Percentiles rank a stretch among this genome's conserved stretches.
phyloP scores from a whole-genome alignment of 2,113 vertebrate species.

The Dromaius novaehollandiae region DNA sequence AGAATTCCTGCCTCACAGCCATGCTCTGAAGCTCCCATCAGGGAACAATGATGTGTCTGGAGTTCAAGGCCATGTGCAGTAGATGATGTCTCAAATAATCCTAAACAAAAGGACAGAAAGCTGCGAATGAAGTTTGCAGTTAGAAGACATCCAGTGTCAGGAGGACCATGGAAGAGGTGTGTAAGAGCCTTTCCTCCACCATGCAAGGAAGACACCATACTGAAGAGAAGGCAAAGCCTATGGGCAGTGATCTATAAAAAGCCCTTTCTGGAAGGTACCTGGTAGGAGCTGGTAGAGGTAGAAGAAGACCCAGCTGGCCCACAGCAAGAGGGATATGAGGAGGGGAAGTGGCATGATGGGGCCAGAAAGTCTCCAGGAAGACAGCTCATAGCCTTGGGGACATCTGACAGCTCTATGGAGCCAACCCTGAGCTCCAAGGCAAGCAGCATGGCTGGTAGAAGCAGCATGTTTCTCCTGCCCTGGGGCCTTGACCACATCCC shows the following conservation, averaged over 20 bases:
- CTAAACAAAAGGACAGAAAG: neutral
- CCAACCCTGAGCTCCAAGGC: neutral
- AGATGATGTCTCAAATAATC: neutral
- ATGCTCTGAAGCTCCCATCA: neutral
- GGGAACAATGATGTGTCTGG: neutral
- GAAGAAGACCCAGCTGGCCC: neutral
- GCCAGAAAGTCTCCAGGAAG: neutral
- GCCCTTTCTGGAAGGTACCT: neutral
- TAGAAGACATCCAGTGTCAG: neutral
- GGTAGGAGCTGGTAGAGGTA: accelerated
- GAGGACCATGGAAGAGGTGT: neutral
- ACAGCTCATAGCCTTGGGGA: neutral
- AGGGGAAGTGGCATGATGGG: neutral
- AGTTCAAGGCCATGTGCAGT: neutral
- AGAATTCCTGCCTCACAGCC: no score
- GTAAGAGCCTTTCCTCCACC: neutral
- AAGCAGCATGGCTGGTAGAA: neutral
- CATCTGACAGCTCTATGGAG: neutral
- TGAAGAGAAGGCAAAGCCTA: neutral
- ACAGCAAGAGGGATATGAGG: neutral
- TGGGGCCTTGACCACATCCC: neutral
- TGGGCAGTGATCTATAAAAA: neutral
- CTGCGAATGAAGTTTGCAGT: neutral
- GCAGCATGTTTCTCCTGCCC: neutral
- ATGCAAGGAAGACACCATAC: neutral